These are phyloP conservation scores for Mesopsocus fuscifrons DNA, from an alignment of 2,888 invertebrate genomes.

Conservation along the genomic window DNA sequence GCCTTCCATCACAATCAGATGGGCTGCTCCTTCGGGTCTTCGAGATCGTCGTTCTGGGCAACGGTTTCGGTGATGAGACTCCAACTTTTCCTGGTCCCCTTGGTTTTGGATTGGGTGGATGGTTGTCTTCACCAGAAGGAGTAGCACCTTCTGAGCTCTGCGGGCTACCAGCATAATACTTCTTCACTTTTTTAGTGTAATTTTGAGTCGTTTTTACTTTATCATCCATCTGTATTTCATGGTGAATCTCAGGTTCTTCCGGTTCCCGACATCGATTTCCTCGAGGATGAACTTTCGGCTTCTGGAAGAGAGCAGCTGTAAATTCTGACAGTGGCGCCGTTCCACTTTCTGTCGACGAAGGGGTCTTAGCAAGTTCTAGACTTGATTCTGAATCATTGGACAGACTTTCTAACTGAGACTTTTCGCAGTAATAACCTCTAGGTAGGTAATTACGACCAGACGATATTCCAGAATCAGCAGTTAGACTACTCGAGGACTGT, in stretches of 20 bases:
- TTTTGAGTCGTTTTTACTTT: background rate
- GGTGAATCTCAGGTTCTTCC: background rate
- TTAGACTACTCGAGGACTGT: conserved; percentile 2
- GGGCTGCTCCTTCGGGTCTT: background rate
- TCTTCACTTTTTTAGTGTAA: background rate
- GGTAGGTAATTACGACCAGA: conserved; percentile 4
- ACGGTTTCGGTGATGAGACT: conserved; percentile 15
- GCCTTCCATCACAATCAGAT: background rate
- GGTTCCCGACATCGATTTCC: background rate
- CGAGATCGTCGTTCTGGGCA: background rate
- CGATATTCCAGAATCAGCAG: conserved; percentile 5
- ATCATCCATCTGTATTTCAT: background rate
- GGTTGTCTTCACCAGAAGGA: background rate
- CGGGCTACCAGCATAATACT: background rate
- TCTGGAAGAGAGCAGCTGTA: conserved; percentile 1
- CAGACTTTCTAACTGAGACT: background rate
- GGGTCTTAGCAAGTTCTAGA: background rate
- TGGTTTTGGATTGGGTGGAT: background rate
- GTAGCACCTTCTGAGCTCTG: background rate
- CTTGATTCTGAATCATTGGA: background rate
- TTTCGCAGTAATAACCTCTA: background rate
- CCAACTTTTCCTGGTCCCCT: conserved; percentile 4
- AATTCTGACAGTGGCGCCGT: background rate
- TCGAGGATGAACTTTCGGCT: background rate
- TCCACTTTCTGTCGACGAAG: background rate